A percentile compares a stretch with the other conserved stretches of the same genome.
Conservation (phyloP, 1,140 invertebrate genomes). For the Marisa cornuarietis region DNA sequence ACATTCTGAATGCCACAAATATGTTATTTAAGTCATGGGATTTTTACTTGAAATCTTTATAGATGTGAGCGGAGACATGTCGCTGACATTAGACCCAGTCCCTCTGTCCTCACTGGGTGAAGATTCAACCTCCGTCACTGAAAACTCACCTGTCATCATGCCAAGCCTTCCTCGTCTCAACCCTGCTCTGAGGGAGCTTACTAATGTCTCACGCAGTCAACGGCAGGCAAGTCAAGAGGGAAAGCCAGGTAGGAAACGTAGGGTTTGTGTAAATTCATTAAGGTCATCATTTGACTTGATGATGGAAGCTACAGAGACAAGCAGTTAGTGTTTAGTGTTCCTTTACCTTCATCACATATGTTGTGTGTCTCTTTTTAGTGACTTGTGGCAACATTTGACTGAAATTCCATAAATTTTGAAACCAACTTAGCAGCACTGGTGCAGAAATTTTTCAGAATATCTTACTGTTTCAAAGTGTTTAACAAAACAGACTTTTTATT, state of each 20-base stretch:
- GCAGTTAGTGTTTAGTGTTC: too few species aligned
- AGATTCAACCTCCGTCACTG: neutral
- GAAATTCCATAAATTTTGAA: too few species aligned
- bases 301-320: too few species aligned
- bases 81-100: constrained; percentile 51
- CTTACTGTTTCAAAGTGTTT: neutral
- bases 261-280: too few species aligned
- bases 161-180: constrained; percentile 44
- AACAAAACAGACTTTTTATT: neutral
- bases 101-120: constrained; percentile 37
- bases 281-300: too few species aligned
- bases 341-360: neutral
- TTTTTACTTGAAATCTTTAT: constrained; percentile 10
- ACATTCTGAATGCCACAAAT: too few species aligned
- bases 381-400: neutral
- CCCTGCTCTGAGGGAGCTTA: constrained; percentile 50
- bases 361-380: neutral
- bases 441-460: too few species aligned
- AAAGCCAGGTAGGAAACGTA: constrained; percentile 29
- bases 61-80: constrained; percentile 53
- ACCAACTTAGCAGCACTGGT: too few species aligned
- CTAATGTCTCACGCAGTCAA: constrained; percentile 40
- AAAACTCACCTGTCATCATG: constrained; percentile 32
- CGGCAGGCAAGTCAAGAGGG: constrained; percentile 29
- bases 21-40: too few species aligned